Base-by-base conservation (phyloP, 2,888 invertebrate species). In the Lasioglossum oenotherae region DNA sequence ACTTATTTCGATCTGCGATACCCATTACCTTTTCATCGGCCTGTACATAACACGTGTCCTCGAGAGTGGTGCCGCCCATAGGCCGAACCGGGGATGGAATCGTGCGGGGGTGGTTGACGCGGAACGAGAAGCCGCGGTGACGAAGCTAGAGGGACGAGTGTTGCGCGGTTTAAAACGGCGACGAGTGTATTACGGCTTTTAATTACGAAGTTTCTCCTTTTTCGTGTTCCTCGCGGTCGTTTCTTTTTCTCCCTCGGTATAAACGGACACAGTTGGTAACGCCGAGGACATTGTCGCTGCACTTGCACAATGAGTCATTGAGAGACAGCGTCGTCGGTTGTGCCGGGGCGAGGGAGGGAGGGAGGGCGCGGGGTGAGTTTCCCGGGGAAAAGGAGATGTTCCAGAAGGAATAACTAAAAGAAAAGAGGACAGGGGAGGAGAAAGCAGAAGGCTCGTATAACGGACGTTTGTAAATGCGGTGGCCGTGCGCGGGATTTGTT, bases 261-360 rank as follows among this genome's bases (percentile, higher is more conserved):
- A 69, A 88, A 91, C 88, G 91, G 86, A 80, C 78, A 35, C 86
- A 80, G 89, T 85, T 88, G 86, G 84, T 85, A 85, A 87, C 82
- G 77, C 72, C 83, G 89, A 82, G 85, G 69, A 74, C 85, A 85
- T 89, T 89, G 89, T 90, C 84, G 85, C 74, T 83, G 84, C 78
- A 82, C 89, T 90, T 38, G 87, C 87, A 87, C 90, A 89, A 90
- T 90, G 90, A 87, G 82, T 84, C 87, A 81, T 80, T 73, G 81
- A 78, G 78, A 84, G 86, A 82, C 75, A 78, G 80, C 38, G 80
- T 80, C 72, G 75, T 46, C 31, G 67, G 0, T 44, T 14, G 38
- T 35, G 38, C 14, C 73, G 41, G 0, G 14, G 60, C 60, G 27
- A 5, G 60, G 60, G 12, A 35, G 31, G 16, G 16, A 4, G 67